phyloP scores from a whole-genome alignment of 2,113 vertebrate genomes.

The Raja brachyura region DNA sequence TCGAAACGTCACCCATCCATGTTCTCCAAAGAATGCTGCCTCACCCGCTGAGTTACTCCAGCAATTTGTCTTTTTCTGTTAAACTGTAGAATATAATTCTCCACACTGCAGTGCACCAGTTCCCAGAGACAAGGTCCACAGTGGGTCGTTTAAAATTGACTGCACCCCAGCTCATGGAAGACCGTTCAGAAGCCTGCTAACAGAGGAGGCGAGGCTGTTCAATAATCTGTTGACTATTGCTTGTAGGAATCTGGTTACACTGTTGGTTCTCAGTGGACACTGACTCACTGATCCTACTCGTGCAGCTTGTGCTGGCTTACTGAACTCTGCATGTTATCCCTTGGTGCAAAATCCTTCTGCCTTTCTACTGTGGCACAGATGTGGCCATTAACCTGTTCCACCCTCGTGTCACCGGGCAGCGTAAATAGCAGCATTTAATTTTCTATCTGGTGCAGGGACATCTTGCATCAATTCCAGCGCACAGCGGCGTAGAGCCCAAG shows the following conservation, averaged over 20 bases:
- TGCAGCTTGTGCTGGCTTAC: background rate
- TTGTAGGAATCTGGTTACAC: background rate
- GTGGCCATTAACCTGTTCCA: background rate
- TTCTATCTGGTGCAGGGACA: background rate
- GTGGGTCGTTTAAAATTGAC: no score
- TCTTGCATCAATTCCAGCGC: background rate
- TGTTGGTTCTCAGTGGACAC: background rate
- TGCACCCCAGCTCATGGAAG: no score
- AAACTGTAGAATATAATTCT: no score
- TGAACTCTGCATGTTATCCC: background rate
- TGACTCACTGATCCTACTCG: background rate
- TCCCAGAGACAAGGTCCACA: no score
- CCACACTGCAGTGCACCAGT: no score
- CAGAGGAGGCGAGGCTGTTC: no score
- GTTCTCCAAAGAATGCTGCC: no score
- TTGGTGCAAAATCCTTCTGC: background rate
- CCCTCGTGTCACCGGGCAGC: background rate
- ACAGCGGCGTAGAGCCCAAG: no score
- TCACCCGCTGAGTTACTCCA: no score
- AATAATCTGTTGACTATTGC: background rate
- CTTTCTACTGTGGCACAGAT: background rate
- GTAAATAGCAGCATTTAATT: background rate
- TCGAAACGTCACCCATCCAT: no score
- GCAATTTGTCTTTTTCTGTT: no score
- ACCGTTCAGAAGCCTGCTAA: no score